A percentile compares a stretch with the other conserved stretches of the same genome.
These are phyloP conservation scores for Lottia scabra DNA, from an alignment of 2,888 invertebrate species.

Conservation along the genomic window DNA sequence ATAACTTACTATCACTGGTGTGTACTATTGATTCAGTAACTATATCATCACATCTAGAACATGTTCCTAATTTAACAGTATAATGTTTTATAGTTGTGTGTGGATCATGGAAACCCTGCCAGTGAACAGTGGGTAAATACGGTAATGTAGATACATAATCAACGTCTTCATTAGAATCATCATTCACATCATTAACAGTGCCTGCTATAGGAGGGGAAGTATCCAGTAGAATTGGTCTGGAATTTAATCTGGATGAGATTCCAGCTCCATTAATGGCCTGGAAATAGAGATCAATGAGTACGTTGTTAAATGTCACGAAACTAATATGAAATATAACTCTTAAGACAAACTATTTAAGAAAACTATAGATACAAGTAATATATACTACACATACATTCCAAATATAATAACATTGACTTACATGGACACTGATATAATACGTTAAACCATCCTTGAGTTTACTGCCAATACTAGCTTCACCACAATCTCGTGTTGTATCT, in stretches of 20 bases:
- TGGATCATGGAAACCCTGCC: constrained; percentile 38
- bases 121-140: constrained; percentile 28
- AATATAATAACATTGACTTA: background rate
- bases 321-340: too few species aligned
- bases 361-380: too few species aligned
- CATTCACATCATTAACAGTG: constrained; percentile 11
- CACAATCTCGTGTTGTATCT: constrained; percentile 7
- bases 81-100: constrained; percentile 34
- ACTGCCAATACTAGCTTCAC: background rate
- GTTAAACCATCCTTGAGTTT: constrained; percentile 25
- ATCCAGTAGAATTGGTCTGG: constrained; percentile 15
- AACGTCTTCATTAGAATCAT: background rate
- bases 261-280: constrained; percentile 19
- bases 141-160: background rate
- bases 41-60: constrained; percentile 32
- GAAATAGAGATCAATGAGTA: background rate
- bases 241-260: background rate
- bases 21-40: too few species aligned
- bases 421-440: constrained; percentile 29
- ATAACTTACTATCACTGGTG: too few species aligned
- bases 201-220: constrained; percentile 16
- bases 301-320: too few species aligned
- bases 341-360: too few species aligned
- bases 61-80: constrained; percentile 33
- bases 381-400: too few species aligned